phyloP scores from a whole-genome alignment of 2,113 vertebrate species.

The Circaetus gallicus region DNA sequence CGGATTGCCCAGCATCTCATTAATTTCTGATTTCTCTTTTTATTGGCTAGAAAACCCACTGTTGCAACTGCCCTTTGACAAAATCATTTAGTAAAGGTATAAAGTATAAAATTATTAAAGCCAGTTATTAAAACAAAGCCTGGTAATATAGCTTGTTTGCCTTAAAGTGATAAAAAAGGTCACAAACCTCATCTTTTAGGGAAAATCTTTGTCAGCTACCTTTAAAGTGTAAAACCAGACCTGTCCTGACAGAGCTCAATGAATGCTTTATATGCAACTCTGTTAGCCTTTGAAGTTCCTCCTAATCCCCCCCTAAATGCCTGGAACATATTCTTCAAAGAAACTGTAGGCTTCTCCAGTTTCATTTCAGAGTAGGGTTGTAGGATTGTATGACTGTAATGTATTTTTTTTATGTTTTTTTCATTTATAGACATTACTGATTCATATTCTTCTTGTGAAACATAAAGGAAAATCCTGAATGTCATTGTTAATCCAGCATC shows the following conservation, averaged over 20 bases:
- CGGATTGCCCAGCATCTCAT: neutral
- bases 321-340: slow-evolving; percentile 35
- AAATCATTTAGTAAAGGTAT: neutral
- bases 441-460: neutral
- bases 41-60: neutral
- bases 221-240: slow-evolving; percentile 53
- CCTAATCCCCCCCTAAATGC: slow-evolving; percentile 25
- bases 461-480: neutral
- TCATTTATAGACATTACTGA: neutral
- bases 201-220: neutral
- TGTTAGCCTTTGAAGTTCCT: slow-evolving; percentile 55
- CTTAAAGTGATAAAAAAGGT: neutral
- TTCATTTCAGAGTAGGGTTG: neutral
- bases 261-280: slow-evolving; percentile 21
- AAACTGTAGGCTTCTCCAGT: slow-evolving; percentile 5
- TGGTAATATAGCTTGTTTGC: neutral
- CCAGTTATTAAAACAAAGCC: neutral
- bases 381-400: neutral
- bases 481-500: neutral
- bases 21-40: neutral
- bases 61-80: neutral
- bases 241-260: neutral
- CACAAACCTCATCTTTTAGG: neutral
- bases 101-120: neutral
- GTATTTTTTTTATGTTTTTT: neutral